Base-by-base conservation (phyloP, 1,140 invertebrate species). In the Diabrotica undecimpunctata region DNA sequence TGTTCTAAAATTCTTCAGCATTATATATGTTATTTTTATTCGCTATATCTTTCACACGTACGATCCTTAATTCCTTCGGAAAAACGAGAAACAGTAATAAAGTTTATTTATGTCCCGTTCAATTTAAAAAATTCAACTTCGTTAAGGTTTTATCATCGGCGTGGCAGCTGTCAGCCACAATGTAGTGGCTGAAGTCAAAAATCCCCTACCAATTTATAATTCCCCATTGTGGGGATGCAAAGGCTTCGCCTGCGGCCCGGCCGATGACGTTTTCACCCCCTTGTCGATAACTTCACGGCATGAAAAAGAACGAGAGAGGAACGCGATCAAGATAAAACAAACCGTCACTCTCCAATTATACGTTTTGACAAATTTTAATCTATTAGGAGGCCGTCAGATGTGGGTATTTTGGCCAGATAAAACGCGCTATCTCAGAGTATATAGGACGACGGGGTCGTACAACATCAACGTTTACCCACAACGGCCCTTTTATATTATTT, bases 81-180 rank as follows among this genome's bases (percentile, higher is more conserved):
- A 50, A 50, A 50, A 50, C 7, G 11, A 11, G 41, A 11, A 50
- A 50, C 11, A 11, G 41, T 50, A 50, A 50, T 50, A 50, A 50
- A 50, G 11, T 50, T 11, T 50, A 50, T 50, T 50, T 50, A 50
- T 50, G 41, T 50, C 41, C 41, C 41, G 41, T 50, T 50, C 41
- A 50, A 50, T 50, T 50, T 50, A 51, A 68, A 68, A 68, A 68
- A 56, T 59, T 68, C 11, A 62, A 68, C 65, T 11, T 68, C 59
- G 66, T 68, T 65, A 55, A 37, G 57, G 61, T n/a, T 50, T 63
- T 37, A 63, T 66, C 58, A 51, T 39, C 39, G 63, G 41, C 46
- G 39, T 64, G 58, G 60, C 72, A 74, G 70, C 72, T 74, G 72
- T 72, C 72, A 73, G 68, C 74, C 74, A 69, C 74, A 75, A 75